Base-by-base conservation (phyloP, 2,797 vertebrate genomes). In the Podargus strigoides region DNA sequence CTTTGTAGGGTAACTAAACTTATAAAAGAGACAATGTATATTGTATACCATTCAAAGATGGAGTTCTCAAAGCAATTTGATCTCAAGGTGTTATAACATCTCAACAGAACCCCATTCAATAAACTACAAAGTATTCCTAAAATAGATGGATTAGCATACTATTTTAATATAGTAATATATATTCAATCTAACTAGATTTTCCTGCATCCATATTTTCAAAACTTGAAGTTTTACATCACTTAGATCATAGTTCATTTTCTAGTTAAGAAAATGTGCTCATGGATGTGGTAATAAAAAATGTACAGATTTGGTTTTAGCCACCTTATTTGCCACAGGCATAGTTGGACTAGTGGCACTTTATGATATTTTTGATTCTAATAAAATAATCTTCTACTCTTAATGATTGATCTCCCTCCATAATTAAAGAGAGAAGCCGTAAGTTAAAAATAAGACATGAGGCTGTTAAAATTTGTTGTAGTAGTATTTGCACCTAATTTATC, bases 401-500 rank as follows among this genome's bases (percentile, higher is more conserved):
- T 56, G 42, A 87, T 1, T 24, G 23, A 58, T 60, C 69, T 60
- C 2, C 24, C 18, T 53, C 21, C 23, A 13, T 13, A 74, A 77
- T 10, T 53, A 28, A n/a, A 41, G 10, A 37, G 1, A 44, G 1
- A 75, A 62, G 27, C 0, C 56, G 9, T 5, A 26, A 26, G 6
- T 30, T 19, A 5, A 42, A 78, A 19, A 8, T 21, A 18, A 12
- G 17, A 47, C 3, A 10, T 6, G 15, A 9, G 15, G 9, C 9
- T 67, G 19, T 9, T 49, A 17, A 3, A 9, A 7, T 17, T 62
- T 24, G 11, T 0, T 39, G 44, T 15, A 69, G 27, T 0, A 53
- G 3, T 2, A 28, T 32, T 37, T 47, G 41, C 12, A 60, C 22
- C 26, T 44, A 19, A 34, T 10, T 41, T 3, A 32, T 0, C 8